A percentile compares a stretch with the other conserved stretches of the same genome.
These are phyloP conservation scores for Trachythela sp. DNA, from an alignment of 64 coral and sea anemone species.

Conservation along the genomic window DNA sequence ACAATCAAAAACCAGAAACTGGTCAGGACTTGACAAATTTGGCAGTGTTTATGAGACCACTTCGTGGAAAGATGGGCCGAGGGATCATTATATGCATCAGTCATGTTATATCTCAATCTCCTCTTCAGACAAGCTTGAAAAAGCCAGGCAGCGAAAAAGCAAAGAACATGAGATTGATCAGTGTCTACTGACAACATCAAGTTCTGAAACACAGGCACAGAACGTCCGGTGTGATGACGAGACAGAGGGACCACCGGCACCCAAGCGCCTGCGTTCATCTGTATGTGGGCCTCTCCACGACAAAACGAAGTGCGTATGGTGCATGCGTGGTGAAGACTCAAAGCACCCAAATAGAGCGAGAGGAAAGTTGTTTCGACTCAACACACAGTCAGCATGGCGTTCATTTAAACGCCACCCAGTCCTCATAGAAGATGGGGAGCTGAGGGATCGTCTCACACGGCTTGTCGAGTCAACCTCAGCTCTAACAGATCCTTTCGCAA, in stretches of 20 bases:
- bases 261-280: slow-evolving; percentile 24
- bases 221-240: slow-evolving; percentile 4
- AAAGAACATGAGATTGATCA: slow-evolving; percentile 3
- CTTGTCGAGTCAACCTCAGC: slow-evolving; percentile 31
- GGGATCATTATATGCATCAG: slow-evolving; percentile 8
- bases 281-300: neutral
- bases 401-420: slow-evolving; percentile 39
- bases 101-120: slow-evolving; percentile 24
- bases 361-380: slow-evolving; percentile 10
- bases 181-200: neutral
- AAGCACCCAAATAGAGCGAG: neutral
- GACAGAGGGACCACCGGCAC: neutral
- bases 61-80: neutral
- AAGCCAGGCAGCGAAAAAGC: slow-evolving; percentile 6
- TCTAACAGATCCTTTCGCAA: slow-evolving; percentile 37
- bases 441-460: slow-evolving; percentile 30
- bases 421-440: slow-evolving; percentile 15
- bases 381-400: slow-evolving; percentile 19
- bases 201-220: slow-evolving; percentile 4
- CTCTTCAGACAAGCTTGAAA: slow-evolving; percentile 24
- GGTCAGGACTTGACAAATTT: slow-evolving; percentile 19
- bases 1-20: slow-evolving; percentile 15
- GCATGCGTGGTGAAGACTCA: slow-evolving; percentile 15
- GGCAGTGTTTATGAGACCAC: slow-evolving; percentile 14
- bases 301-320: slow-evolving; percentile 26